These are phyloP conservation scores for Zeugodacus cucurbitae DNA, from an alignment of 1,140 invertebrate species.

Conservation along the genomic window DNA sequence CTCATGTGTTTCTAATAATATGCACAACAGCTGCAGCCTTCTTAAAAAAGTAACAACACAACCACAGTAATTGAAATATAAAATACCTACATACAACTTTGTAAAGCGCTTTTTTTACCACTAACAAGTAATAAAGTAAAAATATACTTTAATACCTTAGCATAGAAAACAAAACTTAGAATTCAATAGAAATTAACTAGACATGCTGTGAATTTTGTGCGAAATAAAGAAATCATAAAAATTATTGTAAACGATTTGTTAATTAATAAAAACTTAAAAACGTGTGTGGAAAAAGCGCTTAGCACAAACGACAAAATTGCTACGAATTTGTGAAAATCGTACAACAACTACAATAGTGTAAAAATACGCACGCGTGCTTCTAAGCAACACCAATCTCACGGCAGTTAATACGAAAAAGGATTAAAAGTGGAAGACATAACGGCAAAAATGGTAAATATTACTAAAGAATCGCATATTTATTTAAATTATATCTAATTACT, in stretches of 20 bases:
- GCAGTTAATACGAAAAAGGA: neutral
- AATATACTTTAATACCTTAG: neutral
- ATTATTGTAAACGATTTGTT: neutral
- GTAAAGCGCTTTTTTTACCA: neutral
- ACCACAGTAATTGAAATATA: neutral
- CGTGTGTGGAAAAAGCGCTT: neutral
- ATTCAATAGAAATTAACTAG: conserved; percentile 39
- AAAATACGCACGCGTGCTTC: neutral
- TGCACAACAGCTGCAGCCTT: too few species aligned
- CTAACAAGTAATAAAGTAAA: conserved; percentile 21
- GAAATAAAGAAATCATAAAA: neutral
- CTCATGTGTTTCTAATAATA: too few species aligned
- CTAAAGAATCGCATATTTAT: neutral
- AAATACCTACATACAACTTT: conserved; percentile 4
- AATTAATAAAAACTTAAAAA: conserved; percentile 24
- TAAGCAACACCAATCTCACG: neutral
- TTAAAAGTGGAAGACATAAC: conserved; percentile 35
- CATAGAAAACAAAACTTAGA: neutral
- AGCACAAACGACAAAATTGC: too few species aligned
- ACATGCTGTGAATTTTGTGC: conserved; percentile 33
- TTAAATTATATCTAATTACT: too few species aligned
- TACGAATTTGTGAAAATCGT: neutral
- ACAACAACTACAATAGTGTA: neutral
- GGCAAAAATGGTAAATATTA: conserved; percentile 23
- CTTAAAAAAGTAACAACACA: too few species aligned